Evolutionary conservation across 2,113 vertebrate genomes (phyloP).

Genomic region (Tragelaphus strepsiceros): DNA sequence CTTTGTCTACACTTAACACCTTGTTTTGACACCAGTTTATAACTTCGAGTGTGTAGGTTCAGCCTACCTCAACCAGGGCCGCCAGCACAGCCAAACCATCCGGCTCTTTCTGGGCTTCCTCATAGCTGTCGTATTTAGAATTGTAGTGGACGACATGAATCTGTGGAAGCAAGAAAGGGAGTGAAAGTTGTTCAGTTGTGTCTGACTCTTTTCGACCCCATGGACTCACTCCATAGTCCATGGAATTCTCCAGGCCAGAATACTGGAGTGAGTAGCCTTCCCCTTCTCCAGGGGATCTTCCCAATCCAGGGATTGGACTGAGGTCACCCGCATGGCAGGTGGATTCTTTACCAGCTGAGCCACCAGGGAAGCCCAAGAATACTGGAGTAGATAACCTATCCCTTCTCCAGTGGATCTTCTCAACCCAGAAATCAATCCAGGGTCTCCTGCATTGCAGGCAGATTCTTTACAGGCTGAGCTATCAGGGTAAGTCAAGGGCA

Average conservation of each 20-base stretch:
- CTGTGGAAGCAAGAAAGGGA: slow-evolving; percentile 74
- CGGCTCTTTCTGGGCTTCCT: slow-evolving; percentile 81
- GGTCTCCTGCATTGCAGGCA: not conserved
- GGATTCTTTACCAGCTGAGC: not conserved
- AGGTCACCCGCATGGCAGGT: not conserved
- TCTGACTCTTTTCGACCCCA: not conserved
- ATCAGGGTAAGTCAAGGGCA: not conserved
- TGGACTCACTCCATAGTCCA: not conserved
- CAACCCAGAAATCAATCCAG: not conserved
- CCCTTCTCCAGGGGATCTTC: not conserved
- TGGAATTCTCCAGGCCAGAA: not conserved
- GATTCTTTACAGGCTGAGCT: not conserved
- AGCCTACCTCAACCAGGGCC: slow-evolving; percentile 86
- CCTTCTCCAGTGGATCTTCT: not conserved
- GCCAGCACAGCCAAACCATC: slow-evolving; percentile 91
- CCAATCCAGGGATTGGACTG: not conserved
- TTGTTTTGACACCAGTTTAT: rapidly evolving
- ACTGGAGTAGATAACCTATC: not conserved
- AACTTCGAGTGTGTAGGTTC: rapidly evolving
- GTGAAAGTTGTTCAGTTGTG: not conserved
- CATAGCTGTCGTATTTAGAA: slow-evolving; percentile 86
- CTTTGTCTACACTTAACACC: not conserved
- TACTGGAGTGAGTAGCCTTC: not conserved
- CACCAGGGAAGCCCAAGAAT: not conserved
- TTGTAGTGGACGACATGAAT: slow-evolving; percentile 95